Evolutionary conservation across 2,888 invertebrate species (phyloP).

Genomic region (Drosophila lacicola): DNA sequence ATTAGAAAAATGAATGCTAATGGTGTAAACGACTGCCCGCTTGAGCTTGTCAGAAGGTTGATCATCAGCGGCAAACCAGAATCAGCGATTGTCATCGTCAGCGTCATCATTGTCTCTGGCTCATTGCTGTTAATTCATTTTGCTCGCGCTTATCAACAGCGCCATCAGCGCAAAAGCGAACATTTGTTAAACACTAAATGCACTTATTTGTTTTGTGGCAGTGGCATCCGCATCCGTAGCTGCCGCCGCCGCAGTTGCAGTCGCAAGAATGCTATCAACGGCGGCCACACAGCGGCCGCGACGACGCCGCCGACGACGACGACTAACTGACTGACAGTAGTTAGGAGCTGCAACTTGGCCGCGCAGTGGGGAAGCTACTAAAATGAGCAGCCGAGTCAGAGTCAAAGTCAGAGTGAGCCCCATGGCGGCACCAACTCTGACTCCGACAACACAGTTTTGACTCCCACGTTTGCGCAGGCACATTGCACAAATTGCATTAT

Average conservation of each 20-base stretch:
- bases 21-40: constrained; percentile 30
- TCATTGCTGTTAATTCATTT: constrained; percentile 71
- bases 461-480: constrained; percentile 77
- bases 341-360: constrained; percentile 46
- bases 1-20: constrained; percentile 38
- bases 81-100: constrained; percentile 41
- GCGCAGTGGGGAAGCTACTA: constrained; percentile 79
- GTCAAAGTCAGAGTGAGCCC: constrained; percentile 21
- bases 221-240: constrained; percentile 43
- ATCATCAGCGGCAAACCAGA: constrained; percentile 32
- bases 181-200: constrained; percentile 82
- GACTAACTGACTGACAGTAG: constrained; percentile 69
- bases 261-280: constrained; percentile 64
- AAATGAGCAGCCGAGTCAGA: constrained; percentile 63
- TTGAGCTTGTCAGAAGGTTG: constrained; percentile 21
- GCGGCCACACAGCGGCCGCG: constrained; percentile 50
- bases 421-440: constrained; percentile 37
- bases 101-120: constrained; percentile 52
- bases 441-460: constrained; percentile 53
- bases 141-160: constrained; percentile 73
- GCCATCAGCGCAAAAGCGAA: constrained; percentile 74
- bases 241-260: constrained; percentile 17
- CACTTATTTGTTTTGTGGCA: constrained; percentile 78
- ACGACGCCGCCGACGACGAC: constrained; percentile 25
- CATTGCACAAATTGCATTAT: constrained; percentile 81